Evolutionary conservation across 2,797 vertebrate genomes (phyloP), one percentile per base, ranked within the genome.

Genomic region (Gymnopithys bicolor): DNA sequence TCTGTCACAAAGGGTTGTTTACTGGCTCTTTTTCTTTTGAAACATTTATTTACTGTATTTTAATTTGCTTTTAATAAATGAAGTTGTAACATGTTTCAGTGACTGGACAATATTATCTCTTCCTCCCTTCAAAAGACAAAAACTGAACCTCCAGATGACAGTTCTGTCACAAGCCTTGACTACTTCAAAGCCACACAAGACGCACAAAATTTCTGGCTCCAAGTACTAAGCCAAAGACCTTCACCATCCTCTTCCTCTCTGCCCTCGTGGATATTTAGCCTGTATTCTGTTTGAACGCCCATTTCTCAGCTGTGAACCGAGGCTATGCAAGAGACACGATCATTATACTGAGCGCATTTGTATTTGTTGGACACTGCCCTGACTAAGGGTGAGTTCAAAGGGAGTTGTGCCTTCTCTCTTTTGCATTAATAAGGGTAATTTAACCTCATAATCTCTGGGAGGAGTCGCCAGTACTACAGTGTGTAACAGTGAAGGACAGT

Each of bases 381-480:
- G 39, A 30, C 22, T 9, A 19, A 0, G 3, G 9, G 25, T 6
- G 14, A 71, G 1, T 13, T 78, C 68, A 33, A 7, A 0, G 21
- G 30, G 52, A 88, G 14, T 11, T 4, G 4, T 10, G 27, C 23
- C 51, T 74, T 51, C n/a, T 13, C 66, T 55, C 58, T 32, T 41
- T 18, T 33, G 11, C n/a, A 15, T 13, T 45, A 52, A 32, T 1
- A 35, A 2, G 4, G 14, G 21, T 28, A 56, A 77, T 53, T 81
- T 35, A 58, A 75, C 18, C 60, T 21, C 62, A 10, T 16, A 22
- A 8, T 19, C 41, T 64, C 75, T 19, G 27, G 27, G 28, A 4
- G 4, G 3, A 49, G 41, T 12, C 19, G 0, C n/a, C 37, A 37
- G 14, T 3, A n/a, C 1, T 2, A 51, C 35, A 41, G 55, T 56